Evolutionary conservation across 2,888 invertebrate species (phyloP).

Genomic region (Leptothorax acervorum): DNA sequence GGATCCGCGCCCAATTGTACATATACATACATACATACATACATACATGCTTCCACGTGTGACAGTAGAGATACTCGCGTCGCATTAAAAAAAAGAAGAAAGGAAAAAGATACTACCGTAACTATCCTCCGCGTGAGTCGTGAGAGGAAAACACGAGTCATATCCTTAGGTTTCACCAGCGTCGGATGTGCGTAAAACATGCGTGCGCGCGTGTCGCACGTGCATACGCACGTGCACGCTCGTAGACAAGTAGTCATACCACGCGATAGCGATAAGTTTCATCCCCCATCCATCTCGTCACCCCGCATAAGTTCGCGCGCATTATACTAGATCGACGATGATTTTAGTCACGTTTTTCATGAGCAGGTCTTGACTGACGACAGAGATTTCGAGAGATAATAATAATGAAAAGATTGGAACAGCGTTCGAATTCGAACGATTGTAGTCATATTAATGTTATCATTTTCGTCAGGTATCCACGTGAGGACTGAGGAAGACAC

Average conservation of each 20-base stretch:
- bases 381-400: constrained; percentile 41
- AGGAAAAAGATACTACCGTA: constrained; percentile 27
- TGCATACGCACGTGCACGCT: constrained; percentile 47
- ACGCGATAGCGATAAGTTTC: constrained; percentile 33
- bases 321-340: constrained; percentile 33
- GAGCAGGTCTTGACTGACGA: constrained; percentile 73
- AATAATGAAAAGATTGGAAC: constrained; percentile 23
- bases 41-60: constrained; percentile 78
- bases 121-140: constrained; percentile 54
- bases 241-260: constrained; percentile 58
- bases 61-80: constrained; percentile 67
- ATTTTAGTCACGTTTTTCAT: constrained; percentile 46
- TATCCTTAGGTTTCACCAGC: constrained; percentile 74
- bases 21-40: constrained; percentile 64
- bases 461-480: not conserved
- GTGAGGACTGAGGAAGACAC: not conserved
- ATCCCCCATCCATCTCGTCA: constrained; percentile 37
- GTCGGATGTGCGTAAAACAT: constrained; percentile 37
- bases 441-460: constrained; percentile 1
- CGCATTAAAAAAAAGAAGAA: constrained; percentile 50
- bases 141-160: constrained; percentile 71
- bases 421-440: not conserved
- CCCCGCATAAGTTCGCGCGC: constrained; percentile 17
- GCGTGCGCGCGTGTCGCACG: constrained; percentile 40
- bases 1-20: constrained; percentile 50